Conservation (phyloP, 1,140 invertebrate genomes). For the Aplysia californica region DNA sequence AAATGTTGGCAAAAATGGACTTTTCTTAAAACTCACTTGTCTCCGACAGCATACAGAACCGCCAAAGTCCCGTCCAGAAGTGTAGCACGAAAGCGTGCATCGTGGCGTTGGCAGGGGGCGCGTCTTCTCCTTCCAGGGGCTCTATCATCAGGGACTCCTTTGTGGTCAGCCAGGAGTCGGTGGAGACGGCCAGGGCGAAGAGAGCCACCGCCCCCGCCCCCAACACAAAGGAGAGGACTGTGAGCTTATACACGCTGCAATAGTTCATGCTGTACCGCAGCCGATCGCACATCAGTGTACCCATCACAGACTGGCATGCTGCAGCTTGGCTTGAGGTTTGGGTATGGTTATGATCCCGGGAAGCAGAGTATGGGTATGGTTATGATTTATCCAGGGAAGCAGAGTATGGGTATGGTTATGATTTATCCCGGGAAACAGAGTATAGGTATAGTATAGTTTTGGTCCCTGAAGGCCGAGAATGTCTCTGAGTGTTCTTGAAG, state of each 20-base stretch:
- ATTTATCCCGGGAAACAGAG: no score
- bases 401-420: no score
- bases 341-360: no score
- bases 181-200: conserved; percentile 48
- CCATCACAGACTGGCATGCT: no score
- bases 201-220: conserved; percentile 42
- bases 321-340: no score
- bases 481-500: no score
- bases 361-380: no score
- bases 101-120: background rate
- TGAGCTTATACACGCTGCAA: conserved; percentile 38
- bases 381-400: no score
- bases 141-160: conserved; percentile 34
- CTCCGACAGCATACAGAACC: conserved; percentile 34
- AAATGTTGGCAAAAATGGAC: background rate
- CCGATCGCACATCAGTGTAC: no score
- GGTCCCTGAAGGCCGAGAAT: no score
- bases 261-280: background rate
- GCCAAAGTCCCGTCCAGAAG: conserved; percentile 38
- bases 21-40: conserved; percentile 18
- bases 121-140: background rate
- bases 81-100: conserved; percentile 22
- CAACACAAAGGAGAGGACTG: conserved; percentile 42
- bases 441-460: no score
- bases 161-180: conserved; percentile 56